Evolutionary conservation across 2,888 invertebrate species (phyloP), one percentile per base, ranked within the genome.

Genomic region (Chalcosyrphus nemorum): DNA sequence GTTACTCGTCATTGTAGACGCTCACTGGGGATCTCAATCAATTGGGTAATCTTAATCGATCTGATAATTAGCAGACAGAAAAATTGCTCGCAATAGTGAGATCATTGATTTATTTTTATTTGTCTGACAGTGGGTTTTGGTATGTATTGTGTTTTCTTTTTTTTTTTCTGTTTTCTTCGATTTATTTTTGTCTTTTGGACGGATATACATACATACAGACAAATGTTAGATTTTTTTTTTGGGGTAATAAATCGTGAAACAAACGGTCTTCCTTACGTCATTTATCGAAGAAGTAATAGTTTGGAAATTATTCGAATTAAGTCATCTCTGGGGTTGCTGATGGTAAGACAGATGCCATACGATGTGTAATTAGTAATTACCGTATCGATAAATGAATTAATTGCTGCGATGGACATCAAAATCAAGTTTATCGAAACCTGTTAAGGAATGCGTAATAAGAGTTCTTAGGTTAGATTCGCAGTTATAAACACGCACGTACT

Each of bases 41-140:
- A 75, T 66, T 68, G 61, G 54, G 15, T 43, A 75, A 81, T 81
- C 75, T 75, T 65, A 76, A 76, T 76, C 70, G 81, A 76, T 76
- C 57, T 75, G 68, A 75, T 81, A 81, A 81, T 81, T 76, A 75
- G 70, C 75, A 65, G 56, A 76, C 56, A 57, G 50, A 81, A 27
- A 66, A 75, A 61, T 70, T 70, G 32, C 11, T 56, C 11, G 24
- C 29, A 61, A 74, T 21, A 70, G 70, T 81, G 75, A 81, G 81
- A 76, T 81, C 81, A 81, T 75, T 75, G 70, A 75, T 70, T 81
- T 81, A 76, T 81, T 81, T 75, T 41, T 68, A 41, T 68, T 38
- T 21, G 13, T 13, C 21, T 66, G 57, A 65, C 65, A 19, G 43
- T 35, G 52, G 41, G 19, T 17, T 45, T 3, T 19, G 45, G 19